phyloP scores from a whole-genome alignment of 2,797 vertebrate species.

The Cacajao melanocephalus region DNA sequence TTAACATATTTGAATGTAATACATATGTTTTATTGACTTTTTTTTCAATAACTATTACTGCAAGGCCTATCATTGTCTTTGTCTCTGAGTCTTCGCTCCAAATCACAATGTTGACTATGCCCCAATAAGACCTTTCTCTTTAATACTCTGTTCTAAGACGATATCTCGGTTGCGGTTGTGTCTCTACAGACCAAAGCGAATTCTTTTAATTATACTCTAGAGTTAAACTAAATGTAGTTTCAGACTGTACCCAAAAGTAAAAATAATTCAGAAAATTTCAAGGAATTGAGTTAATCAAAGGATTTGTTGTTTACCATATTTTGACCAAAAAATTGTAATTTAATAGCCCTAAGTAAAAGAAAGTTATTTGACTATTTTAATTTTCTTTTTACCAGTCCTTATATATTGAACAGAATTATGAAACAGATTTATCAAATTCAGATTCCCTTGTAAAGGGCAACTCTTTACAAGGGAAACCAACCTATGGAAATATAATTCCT shows the following conservation, averaged over 20 bases:
- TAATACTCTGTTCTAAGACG: background rate
- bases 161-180: background rate
- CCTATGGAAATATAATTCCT: background rate
- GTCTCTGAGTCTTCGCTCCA: background rate
- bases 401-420: background rate
- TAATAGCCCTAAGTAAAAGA: background rate
- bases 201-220: background rate
- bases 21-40: background rate
- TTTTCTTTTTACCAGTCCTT: background rate
- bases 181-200: background rate
- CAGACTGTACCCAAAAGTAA: background rate
- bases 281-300: background rate
- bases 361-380: background rate
- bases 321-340: background rate
- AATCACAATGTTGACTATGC: background rate
- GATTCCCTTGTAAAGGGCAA: background rate
- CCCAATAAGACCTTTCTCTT: background rate
- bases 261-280: background rate
- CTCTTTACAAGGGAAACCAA: background rate
- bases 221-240: background rate
- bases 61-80: background rate
- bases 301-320: background rate
- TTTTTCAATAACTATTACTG: background rate
- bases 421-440: background rate
- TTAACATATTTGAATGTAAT: background rate